Evolutionary conservation across 2,888 invertebrate species (phyloP).

Genomic region (Stomorhina lunata): DNA sequence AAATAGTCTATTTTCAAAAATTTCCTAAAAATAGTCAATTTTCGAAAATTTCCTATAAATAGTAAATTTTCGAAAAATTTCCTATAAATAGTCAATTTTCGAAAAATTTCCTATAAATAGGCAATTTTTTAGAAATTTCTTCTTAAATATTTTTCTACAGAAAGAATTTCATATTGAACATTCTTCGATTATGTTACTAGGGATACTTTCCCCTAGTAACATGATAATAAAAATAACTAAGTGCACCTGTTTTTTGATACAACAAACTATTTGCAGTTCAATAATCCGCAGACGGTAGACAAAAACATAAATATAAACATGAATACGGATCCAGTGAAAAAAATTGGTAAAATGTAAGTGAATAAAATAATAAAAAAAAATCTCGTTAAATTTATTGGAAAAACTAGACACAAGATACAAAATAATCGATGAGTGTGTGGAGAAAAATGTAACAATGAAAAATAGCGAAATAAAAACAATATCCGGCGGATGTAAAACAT

Average conservation of each 20-base stretch:
- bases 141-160: no score
- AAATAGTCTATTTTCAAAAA: no score
- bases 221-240: background rate
- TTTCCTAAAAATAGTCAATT: no score
- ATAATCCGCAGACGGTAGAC: background rate
- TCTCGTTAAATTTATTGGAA: background rate
- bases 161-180: no score
- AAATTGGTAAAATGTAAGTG: slow-evolving; percentile 56
- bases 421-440: background rate
- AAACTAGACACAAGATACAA: background rate
- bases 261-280: background rate
- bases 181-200: no score
- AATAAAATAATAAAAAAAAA: background rate
- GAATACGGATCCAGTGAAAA: slow-evolving; percentile 31
- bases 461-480: background rate
- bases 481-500: slow-evolving; percentile 15
- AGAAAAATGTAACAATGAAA: background rate
- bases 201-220: background rate
- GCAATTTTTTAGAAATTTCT: no score
- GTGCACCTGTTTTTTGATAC: background rate
- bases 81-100: no score
- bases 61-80: no score
- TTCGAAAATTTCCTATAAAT: no score
- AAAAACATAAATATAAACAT: background rate
- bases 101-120: no score